Evolutionary conservation across 2,797 vertebrate species (phyloP), one percentile per base, ranked within the genome.

Genomic region (Gambusia yucatana): DNA sequence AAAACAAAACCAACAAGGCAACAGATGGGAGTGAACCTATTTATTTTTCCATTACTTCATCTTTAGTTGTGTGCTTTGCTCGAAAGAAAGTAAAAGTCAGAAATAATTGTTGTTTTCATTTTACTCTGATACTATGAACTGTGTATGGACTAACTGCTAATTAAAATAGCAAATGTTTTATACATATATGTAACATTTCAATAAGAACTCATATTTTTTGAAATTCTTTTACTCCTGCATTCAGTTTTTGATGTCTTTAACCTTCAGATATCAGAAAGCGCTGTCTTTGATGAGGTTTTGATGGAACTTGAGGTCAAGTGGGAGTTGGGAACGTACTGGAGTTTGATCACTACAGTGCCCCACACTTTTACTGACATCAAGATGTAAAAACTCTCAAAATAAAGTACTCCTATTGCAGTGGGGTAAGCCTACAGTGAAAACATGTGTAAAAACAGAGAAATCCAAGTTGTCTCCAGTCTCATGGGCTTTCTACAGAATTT

Each of bases 1-100:
- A 84, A 82, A 76, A 78, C 43, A 61, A 74, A 41, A 75, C 59
- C 67, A 70, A 65, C 65, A 25, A 33, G 33, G 39, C 71, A 39
- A 75, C 75, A 47, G 70, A 9, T 55, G 39, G 72, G 72, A 57
- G 65, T 14, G 63, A 50, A 47, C 36, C 17, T 73, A 71, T 77
- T 71, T 28, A 4, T 59, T 74, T 78, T 83, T 48, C 61, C 69
- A 61, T 76, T 77, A 50, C 14, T 13, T 36, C 22, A 63, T 44
- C 22, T 43, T 41, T 22, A 8, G 41, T 3, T 3, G 0, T 43
- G 43, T 10, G 73, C 14, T 10, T 73, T 61, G 20, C 57, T 9
- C 36, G 9, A 61, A 46, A 22, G 2, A 73, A 41, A n/a, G 20
- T 39, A 28, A 55, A 4, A 10, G n/a, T 79, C 1, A 43, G 25